Base-by-base conservation (phyloP, 2,797 vertebrate genomes). In the Notolepis coatsorum region DNA sequence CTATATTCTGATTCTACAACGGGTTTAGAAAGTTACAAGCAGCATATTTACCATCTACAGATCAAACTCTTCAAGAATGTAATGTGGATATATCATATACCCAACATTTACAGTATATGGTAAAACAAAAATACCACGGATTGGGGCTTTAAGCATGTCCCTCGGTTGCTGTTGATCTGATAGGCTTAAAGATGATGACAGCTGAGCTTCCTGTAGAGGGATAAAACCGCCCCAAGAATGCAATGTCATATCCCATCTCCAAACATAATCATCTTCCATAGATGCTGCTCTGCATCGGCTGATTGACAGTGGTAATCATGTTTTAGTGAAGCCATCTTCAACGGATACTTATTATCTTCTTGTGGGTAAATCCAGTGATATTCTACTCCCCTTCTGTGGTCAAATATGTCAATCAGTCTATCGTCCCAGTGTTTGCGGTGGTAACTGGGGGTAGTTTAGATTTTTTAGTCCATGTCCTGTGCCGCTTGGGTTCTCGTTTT, bases 181-280 rank as follows among this genome's bases (percentile, higher is more conserved):
- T 25, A 25, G 15, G 24, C 24, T 6, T 13, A 47, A 25, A 47
- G 45, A 47, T 25, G 8, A 12, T 25, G 47, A 30, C 47, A 17
- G n/a, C 4, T 8, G 18, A 15, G 8, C 24, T 6, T 17, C 4
- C 2, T 9, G 25, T 20, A 20, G 7, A 43, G 18, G 8, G 5
- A 2, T 1, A 46, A 12, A 27, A 3, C 12, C 3, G 0, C 27
- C 30, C 31, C 17, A 25, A 23, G n/a, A 8, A 13, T 20, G 21
- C 56, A 24, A 56, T 15, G 15, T 46, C 35, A 46, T 7, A n/a
- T 27, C 21, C 39, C 20, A 51, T 50, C 61, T 46, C 35, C 42
- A 25, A 23, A 17, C 38, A 1, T 8, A 35, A 20, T 33, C 23
- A 7, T 5, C 30, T n/a, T 3, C 27, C 23, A 18, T 17, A 4